Evolutionary conservation across 2,113 vertebrate species (phyloP).

Genomic region (Pomatostomus ruficeps): DNA sequence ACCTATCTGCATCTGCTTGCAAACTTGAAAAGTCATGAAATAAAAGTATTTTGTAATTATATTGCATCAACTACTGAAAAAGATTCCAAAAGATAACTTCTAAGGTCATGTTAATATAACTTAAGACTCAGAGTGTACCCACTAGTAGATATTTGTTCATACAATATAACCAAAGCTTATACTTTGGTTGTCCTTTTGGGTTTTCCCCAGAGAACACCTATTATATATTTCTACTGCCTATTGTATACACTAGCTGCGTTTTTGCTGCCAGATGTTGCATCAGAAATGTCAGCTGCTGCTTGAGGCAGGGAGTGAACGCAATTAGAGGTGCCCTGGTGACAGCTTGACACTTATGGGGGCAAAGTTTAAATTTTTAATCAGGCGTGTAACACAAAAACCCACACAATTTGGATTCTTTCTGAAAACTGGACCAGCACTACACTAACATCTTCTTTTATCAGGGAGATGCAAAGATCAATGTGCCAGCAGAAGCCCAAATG

Average conservation of each 20-base stretch:
- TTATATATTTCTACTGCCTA: neutral
- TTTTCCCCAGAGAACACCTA: neutral
- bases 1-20: neutral
- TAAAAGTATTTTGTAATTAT: neutral
- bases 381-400: neutral
- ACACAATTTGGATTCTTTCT: neutral
- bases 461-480: neutral
- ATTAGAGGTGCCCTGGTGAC: neutral
- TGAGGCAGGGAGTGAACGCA: neutral
- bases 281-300: slow-evolving; percentile 23
- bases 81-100: neutral
- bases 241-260: neutral
- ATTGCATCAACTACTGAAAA: neutral
- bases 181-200: neutral
- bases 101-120: neutral
- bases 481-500: neutral
- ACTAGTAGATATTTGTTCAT: neutral
- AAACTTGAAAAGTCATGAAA: neutral
- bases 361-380: neutral
- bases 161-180: neutral
- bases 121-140: neutral
- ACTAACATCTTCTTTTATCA: neutral
- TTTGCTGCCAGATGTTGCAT: neutral
- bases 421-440: neutral
- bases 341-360: neutral